Base-by-base conservation (phyloP, 1,140 invertebrate species). In the Colletes latitarsis region DNA sequence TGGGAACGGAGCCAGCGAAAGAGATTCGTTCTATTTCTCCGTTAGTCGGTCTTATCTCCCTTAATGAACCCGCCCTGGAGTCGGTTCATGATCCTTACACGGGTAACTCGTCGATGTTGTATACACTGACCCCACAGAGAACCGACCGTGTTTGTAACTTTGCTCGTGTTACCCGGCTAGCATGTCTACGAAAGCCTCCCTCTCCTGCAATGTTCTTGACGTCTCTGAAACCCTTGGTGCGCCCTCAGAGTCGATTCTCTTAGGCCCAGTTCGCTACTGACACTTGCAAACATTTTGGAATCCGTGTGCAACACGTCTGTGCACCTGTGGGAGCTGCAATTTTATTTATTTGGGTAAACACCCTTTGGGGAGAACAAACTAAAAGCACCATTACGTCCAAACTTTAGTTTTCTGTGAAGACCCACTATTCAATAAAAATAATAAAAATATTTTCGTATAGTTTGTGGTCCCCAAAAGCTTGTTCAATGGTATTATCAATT, bases 61-160 rank as follows among this genome's bases (percentile, higher is more conserved):
- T 84, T 85, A 85, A 85, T 81, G 77, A 85, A 84, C 82, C 77
- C 55, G 41, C 12, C 46, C 66, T 6, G 6, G 39, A 80, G 21
- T 79, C 57, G 58, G n/a, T 57, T 68, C 72, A 77, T 67, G 71
- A 84, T 68, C 71, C 71, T 81, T 9, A 58, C 53, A 69, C 60
- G 67, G 43, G 68, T 58, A 84, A 84, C 79, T 85, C 71, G 60
- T 52, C 55, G 72, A 84, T 60, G 70, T 69, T 74, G 57, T 83
- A 68, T 79, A 83, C 41, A 73, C 57, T 52, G 76, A 41, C 57
- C 67, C 60, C 77, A 69, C 77, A 62, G 53, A 66, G 70, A 83
- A 75, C 49, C n/a, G 39, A 21, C 30, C 30, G 49, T 53, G 41
- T 80, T 71, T 57, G 55, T 64, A 57, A 64, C 63, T 67, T 66